phyloP scores from a whole-genome alignment of 2,113 vertebrate genomes.

The Butorides virescens region DNA sequence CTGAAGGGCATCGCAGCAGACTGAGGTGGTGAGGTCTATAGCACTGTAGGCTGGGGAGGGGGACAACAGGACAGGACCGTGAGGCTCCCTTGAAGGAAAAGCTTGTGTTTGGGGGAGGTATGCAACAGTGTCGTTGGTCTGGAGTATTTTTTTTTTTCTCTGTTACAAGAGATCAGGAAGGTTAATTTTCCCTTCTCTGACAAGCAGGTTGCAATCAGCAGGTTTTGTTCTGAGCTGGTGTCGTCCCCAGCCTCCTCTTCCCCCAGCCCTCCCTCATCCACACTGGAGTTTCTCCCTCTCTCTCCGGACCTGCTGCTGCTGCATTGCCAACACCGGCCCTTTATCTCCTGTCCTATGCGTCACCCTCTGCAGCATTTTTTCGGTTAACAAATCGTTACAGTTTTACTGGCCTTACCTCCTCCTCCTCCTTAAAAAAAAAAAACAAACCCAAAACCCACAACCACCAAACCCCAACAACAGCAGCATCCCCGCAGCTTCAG shows the following conservation, averaged over 20 bases:
- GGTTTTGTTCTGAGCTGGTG: background rate
- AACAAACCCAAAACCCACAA: too few relatives aligned
- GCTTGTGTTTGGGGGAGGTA: accelerated
- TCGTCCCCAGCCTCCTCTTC: background rate
- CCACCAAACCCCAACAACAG: background rate
- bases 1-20: background rate
- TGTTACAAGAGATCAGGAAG: background rate
- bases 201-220: background rate
- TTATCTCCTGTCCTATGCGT: background rate
- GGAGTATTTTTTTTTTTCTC: background rate
- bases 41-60: background rate
- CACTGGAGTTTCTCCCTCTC: background rate
- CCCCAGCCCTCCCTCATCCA: background rate
- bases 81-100: background rate
- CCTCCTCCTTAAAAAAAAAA: background rate
- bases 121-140: background rate
- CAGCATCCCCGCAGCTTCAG: background rate
- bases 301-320: background rate
- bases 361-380: conserved; percentile 4
- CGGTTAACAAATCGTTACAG: conserved; percentile 18
- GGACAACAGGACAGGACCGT: accelerated
- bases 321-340: background rate
- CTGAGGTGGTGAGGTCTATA: accelerated
- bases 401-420: background rate
- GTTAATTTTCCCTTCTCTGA: background rate